Percentiles rank a stretch among this genome's conserved stretches.
phyloP scores from a whole-genome alignment of 2,797 vertebrate genomes.

The Pelodytes ibericus region DNA sequence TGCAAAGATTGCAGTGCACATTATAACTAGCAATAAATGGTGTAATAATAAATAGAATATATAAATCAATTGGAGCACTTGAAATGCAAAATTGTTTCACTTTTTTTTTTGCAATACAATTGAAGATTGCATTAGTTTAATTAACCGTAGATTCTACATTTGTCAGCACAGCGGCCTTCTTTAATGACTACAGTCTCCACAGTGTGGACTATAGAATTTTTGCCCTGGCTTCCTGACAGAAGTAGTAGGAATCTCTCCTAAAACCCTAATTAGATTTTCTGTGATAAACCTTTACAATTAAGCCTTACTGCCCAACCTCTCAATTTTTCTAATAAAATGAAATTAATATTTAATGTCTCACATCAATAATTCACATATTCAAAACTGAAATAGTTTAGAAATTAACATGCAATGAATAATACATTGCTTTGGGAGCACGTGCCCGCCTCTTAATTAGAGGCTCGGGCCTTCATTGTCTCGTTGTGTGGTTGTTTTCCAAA shows the following conservation, averaged over 20 bases:
- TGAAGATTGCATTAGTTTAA: background rate
- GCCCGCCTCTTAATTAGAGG: slow-evolving; percentile 25
- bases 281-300: slow-evolving; percentile 63
- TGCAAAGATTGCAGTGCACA: too few species aligned
- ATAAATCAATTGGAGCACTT: too few species aligned
- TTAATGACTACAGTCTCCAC: slow-evolving; percentile 3
- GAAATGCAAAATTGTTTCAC: too few species aligned
- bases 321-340: slow-evolving; percentile 73
- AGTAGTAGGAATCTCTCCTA: slow-evolving; percentile 29
- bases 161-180: background rate
- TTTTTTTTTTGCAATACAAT: background rate
- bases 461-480: slow-evolving; percentile 35
- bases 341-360: slow-evolving; percentile 76
- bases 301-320: slow-evolving; percentile 59
- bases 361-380: slow-evolving; percentile 78
- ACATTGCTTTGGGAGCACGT: slow-evolving; percentile 58
- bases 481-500: slow-evolving; percentile 11
- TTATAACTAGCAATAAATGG: too few species aligned
- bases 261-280: slow-evolving; percentile 43
- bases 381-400: slow-evolving; percentile 72
- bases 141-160: background rate
- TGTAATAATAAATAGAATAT: too few species aligned
- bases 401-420: slow-evolving; percentile 71
- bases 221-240: slow-evolving; percentile 39
- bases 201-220: slow-evolving; percentile 22